A percentile compares a stretch with the other conserved stretches of the same genome.
Conservation (phyloP, 2,113 vertebrate species). For the Calyptomena viridis region DNA sequence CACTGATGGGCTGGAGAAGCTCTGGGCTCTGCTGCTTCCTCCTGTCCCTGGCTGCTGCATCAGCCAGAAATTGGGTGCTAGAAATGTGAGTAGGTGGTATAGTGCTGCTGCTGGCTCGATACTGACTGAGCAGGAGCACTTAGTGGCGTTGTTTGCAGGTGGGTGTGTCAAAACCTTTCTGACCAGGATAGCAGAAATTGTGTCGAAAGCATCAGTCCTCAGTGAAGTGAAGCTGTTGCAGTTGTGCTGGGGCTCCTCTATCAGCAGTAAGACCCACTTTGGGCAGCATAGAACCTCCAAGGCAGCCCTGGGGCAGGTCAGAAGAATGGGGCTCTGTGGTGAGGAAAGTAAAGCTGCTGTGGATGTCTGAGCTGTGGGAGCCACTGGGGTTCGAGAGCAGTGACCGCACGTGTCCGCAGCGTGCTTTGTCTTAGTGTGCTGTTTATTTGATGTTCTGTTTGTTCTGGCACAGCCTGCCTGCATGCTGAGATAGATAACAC, state of each 20-base stretch:
- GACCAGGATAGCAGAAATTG: not conserved
- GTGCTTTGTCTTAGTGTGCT: not conserved
- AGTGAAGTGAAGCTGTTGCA: accelerated
- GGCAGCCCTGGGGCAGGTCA: not conserved
- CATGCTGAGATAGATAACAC: conserved; percentile 28
- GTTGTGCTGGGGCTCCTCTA: not conserved
- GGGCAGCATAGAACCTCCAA: accelerated
- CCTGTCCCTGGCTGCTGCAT: not conserved
- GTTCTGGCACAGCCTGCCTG: not conserved
- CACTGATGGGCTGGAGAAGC: accelerated
- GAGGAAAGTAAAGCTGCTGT: not conserved
- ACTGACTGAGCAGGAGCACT: not conserved
- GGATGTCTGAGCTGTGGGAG: accelerated
- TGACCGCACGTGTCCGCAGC: not conserved
- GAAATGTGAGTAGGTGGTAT: not conserved
- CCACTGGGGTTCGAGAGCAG: not conserved
- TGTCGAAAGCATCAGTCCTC: not conserved
- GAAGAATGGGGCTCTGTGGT: accelerated
- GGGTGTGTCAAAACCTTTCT: not conserved
- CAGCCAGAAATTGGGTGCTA: accelerated
- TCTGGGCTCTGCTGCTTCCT: not conserved
- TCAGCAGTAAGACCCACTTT: accelerated
- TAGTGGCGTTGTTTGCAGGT: accelerated
- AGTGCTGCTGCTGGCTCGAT: not conserved
- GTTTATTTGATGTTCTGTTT: conserved; percentile 62